Base-by-base conservation (phyloP, 2,797 vertebrate species). In the Semaprochilodus insignis region DNA sequence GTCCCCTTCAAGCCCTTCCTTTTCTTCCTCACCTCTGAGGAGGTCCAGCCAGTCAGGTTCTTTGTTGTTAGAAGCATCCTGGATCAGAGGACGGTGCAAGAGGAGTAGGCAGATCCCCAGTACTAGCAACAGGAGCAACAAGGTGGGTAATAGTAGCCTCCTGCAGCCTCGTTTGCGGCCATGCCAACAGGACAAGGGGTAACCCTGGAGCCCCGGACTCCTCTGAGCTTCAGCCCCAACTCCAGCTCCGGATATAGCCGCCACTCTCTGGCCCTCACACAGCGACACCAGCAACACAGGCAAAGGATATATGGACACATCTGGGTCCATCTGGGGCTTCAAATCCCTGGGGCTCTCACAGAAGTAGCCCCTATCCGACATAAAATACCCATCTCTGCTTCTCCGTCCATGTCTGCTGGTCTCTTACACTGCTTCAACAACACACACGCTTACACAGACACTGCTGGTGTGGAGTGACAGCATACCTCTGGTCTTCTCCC, bases 261-360 rank as follows among this genome's bases (percentile, higher is more conserved):
- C 81, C 80, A 86, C 55, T 31, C 76, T 83, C 69, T 78, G 83
- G 16, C 82, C 60, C 77, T 89, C 82, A 73, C 84, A 86, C 62
- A 87, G 76, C 55, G 81, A 86, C 48, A 85, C 84, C 85, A 90
- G 79, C 69, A 81, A 71, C 76, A 87, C 75, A 36, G 72, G 87
- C 34, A 90, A 78, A 48, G 80, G 77, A 78, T 76, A 85, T 78
- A 85, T 57, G 60, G 84, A 87, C 73, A 86, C 74, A 76, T 88
- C 87, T 80, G 86, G 82, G 81, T 91, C 85, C 89, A 88, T 87
- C 74, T 54, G 70, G 75, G 81, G 83, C 36, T 81, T 89, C 81
- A 81, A 86, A 85, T 77, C 83, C 48, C 75, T 27, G 69, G 60
- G 54, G 54, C 23, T 25, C 52, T 84, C 71, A 82, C 40, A 71